These are phyloP conservation scores for Anguilla rostrata DNA, from an alignment of 2,113 vertebrate species.

Conservation along the genomic window DNA sequence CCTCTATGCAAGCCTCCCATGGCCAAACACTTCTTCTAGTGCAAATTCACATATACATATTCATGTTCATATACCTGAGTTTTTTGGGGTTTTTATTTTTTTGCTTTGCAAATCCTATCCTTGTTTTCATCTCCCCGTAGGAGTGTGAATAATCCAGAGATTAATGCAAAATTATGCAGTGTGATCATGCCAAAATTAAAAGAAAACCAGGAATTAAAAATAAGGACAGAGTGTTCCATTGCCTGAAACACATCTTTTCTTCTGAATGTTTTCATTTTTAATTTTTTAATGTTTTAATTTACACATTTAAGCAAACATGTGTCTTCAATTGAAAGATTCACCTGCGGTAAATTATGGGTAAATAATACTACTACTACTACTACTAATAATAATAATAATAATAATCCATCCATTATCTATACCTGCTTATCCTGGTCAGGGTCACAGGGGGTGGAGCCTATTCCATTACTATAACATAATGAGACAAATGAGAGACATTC, in stretches of 20 bases:
- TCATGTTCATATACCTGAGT: background rate
- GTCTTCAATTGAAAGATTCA: too few species aligned
- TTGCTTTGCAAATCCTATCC: background rate
- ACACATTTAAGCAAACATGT: too few species aligned
- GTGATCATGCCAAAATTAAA: background rate
- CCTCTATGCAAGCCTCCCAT: background rate
- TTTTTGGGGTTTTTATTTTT: background rate
- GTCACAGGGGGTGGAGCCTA: too few species aligned
- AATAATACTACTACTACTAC: too few species aligned
- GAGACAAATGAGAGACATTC: too few species aligned
- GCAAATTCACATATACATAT: background rate
- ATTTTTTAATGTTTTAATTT: too few species aligned
- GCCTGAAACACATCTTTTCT: background rate
- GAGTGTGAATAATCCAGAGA: background rate
- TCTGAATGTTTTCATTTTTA: background rate
- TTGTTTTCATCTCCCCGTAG: background rate
- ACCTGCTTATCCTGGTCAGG: too few species aligned
- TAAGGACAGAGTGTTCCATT: background rate
- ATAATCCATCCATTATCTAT: too few species aligned
- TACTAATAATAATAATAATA: too few species aligned
- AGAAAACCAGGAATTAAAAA: background rate
- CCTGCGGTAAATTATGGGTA: too few species aligned
- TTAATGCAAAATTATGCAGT: background rate
- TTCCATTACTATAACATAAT: too few species aligned
- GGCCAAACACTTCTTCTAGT: background rate